These are phyloP conservation scores for Macrobrachium rosenbergii DNA, from an alignment of 1,140 invertebrate genomes.

Conservation along the genomic window DNA sequence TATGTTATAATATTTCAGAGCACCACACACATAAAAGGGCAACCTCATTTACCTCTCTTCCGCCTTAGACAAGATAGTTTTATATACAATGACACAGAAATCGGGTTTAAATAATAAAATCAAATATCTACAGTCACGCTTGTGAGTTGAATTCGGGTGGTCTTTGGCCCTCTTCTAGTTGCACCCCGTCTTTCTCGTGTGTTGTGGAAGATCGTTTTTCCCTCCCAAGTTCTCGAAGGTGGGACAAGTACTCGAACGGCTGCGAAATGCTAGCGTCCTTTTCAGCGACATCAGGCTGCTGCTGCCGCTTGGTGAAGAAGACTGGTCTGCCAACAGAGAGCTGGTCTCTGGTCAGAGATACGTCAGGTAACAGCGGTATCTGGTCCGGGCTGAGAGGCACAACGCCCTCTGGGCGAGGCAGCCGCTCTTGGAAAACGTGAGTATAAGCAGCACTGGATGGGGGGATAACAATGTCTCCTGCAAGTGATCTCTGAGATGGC, in stretches of 20 bases:
- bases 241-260: slow-evolving; percentile 16
- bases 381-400: neutral
- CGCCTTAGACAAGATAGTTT: no score
- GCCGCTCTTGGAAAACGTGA: slow-evolving; percentile 4
- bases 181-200: neutral
- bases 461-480: neutral
- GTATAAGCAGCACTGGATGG: neutral
- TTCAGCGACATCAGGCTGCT: slow-evolving; percentile 4
- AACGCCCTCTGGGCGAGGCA: neutral
- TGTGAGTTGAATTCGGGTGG: neutral
- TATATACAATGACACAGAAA: no score
- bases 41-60: no score
- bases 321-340: slow-evolving; percentile 23
- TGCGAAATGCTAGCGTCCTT: neutral
- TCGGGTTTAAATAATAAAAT: no score
- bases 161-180: neutral
- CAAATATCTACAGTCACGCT: neutral
- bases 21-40: no score
- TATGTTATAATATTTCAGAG: no score
- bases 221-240: neutral
- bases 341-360: slow-evolving; percentile 13
- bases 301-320: slow-evolving; percentile 18
- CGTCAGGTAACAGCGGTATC: slow-evolving; percentile 1
- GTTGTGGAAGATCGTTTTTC: neutral
- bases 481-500: neutral